Percentiles rank a stretch among this genome's conserved stretches.
Evolutionary conservation across 2,113 vertebrate genomes (phyloP).

Genomic region (Megaceryle torquata): DNA sequence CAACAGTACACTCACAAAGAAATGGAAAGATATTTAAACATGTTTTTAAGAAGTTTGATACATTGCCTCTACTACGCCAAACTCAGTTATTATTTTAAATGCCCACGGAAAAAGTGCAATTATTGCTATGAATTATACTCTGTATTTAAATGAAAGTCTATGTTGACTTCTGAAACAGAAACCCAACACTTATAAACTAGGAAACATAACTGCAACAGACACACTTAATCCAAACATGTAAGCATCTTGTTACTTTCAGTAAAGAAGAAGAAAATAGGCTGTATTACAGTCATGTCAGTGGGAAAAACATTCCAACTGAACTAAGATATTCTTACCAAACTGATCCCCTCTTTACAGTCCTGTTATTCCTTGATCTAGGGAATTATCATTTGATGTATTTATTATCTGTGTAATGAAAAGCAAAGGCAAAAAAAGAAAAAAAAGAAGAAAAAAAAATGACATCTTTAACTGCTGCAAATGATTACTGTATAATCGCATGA

Average conservation of each 20-base stretch:
- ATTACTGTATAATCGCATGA: background rate
- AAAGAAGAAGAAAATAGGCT: background rate
- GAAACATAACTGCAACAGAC: background rate
- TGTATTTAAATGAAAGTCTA: background rate
- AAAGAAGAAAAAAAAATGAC: background rate
- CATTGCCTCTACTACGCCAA: background rate
- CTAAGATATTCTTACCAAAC: constrained; percentile 55
- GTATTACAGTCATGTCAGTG: background rate
- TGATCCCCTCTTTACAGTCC: constrained; percentile 57
- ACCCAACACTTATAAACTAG: background rate
- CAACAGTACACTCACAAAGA: background rate
- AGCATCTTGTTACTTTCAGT: background rate
- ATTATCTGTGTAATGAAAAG: constrained; percentile 58
- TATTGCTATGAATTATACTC: background rate
- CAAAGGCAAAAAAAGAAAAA: constrained; percentile 35
- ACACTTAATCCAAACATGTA: background rate
- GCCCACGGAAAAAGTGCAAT: background rate
- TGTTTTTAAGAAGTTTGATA: background rate
- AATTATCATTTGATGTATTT: constrained; percentile 51
- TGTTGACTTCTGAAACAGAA: background rate
- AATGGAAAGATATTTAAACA: background rate
- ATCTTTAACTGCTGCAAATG: constrained; percentile 25
- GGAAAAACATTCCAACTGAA: constrained; percentile 33
- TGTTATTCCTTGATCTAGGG: constrained; percentile 59
- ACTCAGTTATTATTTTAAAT: background rate